Evolutionary conservation across 2,113 vertebrate genomes (phyloP).

Genomic region (Lucifuga dentata): DNA sequence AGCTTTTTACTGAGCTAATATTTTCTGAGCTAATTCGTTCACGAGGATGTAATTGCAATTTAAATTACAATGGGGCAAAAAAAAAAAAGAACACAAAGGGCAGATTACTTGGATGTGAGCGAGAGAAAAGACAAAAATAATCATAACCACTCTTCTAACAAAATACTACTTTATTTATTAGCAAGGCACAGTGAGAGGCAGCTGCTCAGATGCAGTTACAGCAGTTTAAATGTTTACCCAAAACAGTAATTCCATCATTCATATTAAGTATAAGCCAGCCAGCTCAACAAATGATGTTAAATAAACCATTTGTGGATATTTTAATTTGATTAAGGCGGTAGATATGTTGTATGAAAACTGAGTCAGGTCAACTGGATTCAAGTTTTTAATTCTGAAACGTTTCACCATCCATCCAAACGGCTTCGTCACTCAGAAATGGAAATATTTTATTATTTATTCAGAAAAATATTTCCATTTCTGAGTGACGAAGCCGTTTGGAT

Average conservation of each 20-base stretch:
- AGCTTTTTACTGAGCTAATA: conserved; percentile 23
- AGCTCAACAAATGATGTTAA: conserved; percentile 17
- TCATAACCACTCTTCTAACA: conserved; percentile 18
- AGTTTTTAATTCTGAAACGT: too few relatives aligned
- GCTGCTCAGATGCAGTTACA: conserved; percentile 44
- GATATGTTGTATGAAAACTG: too few relatives aligned
- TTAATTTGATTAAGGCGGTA: too few relatives aligned
- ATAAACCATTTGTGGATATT: too few relatives aligned
- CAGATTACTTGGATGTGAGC: neutral
- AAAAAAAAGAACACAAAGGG: conserved; percentile 21
- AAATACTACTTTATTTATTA: conserved; percentile 63
- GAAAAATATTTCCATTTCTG: too few relatives aligned
- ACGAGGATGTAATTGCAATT: conserved; percentile 23
- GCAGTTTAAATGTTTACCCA: conserved; percentile 49
- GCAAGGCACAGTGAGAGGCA: conserved; percentile 45
- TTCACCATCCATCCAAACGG: too few relatives aligned
- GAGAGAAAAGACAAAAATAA: conserved; percentile 26
- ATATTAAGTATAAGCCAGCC: conserved; percentile 22
- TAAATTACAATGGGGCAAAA: conserved; percentile 6
- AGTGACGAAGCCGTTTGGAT: too few relatives aligned
- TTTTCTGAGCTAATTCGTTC: conserved; percentile 22
- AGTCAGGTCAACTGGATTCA: too few relatives aligned
- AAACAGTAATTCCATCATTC: conserved; percentile 26
- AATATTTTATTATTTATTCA: too few relatives aligned
- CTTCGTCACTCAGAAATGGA: too few relatives aligned